Base-by-base conservation (phyloP, 1,140 invertebrate genomes). In the Conus betulinus region DNA sequence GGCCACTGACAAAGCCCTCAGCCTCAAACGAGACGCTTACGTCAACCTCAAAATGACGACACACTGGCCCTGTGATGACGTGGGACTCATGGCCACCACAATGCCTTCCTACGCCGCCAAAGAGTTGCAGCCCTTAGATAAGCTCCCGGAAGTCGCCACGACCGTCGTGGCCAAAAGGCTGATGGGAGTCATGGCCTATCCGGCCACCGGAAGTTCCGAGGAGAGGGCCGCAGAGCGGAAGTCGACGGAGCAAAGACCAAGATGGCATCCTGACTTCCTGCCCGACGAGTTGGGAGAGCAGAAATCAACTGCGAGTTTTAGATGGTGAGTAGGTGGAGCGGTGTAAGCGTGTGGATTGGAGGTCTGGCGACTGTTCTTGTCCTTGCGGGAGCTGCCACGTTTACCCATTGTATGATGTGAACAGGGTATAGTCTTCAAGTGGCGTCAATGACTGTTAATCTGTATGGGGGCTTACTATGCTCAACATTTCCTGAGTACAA, bases 11-110 rank as follows among this genome's bases (percentile, higher is more conserved):
- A 25, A 87, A 63, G 89, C 90, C 82, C 74, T 92, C n/a, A 20
- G 88, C 23, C 27, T 87, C 10, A 92, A 91, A 87, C 87, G 88
- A 20, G 87, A 88, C 4, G 91, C 91, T 8, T 93, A 92, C 86
- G 39, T 88, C 4, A 83, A 91, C 10, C 89, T 92, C 79, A 71
- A 78, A 0, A 88, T 92, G 52, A 92, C 92, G 15, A 90, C 91
- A 15, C 92, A 93, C 76, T 93, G 92, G 92, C 88, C 92, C 78
- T 91, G 89, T 8, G 2, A 90, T 53, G 91, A 90, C 27, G 88
- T 91, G 0, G 90, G 88, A 25, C 25, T 91, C 53, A 83, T 88
- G 25, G 17, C 88, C 78, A 67, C 74, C 20, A 55, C n/a, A 20
- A 63, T 89, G 8, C 76, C 83, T 5, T 79, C 71, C 23, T 85